phyloP scores from a whole-genome alignment of 2,113 vertebrate genomes.

The Pterocles gutturalis region DNA sequence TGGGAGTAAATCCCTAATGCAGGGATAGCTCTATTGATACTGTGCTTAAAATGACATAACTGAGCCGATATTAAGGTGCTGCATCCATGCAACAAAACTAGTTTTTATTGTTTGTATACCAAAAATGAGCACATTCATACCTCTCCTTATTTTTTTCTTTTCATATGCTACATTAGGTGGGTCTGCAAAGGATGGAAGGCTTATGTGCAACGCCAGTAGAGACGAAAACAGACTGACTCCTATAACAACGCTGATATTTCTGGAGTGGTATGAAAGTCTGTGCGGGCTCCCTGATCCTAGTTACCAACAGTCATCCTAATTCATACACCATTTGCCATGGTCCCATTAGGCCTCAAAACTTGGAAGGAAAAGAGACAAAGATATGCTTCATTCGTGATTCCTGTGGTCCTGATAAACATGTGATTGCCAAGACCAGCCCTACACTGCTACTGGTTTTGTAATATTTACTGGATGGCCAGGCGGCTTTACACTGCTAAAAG shows the following conservation, averaged over 20 bases:
- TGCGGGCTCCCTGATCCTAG: not conserved
- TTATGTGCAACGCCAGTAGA: not conserved
- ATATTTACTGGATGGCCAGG: not conserved
- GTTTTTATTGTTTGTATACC: not conserved
- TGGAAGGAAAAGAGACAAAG: not conserved
- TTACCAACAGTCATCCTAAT: not conserved
- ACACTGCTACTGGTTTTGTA: not conserved
- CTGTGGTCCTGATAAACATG: not conserved
- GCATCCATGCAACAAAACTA: not conserved
- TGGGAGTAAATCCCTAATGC: not conserved
- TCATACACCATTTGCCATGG: accelerated
- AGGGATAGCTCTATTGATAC: not conserved
- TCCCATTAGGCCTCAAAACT: not conserved
- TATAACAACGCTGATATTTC: not conserved
- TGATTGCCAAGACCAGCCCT: not conserved
- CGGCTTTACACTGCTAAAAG: not conserved
- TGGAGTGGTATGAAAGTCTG: not conserved
- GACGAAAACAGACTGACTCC: not conserved
- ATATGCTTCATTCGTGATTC: accelerated
- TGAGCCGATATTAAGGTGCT: not conserved
- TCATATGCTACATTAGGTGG: not conserved
- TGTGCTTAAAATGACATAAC: not conserved
- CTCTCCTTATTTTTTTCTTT: not conserved
- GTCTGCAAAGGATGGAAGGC: not conserved
- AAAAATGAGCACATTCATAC: not conserved